Evolutionary conservation across 2,113 vertebrate genomes (phyloP).

Genomic region (Hippopotamus amphibius): DNA sequence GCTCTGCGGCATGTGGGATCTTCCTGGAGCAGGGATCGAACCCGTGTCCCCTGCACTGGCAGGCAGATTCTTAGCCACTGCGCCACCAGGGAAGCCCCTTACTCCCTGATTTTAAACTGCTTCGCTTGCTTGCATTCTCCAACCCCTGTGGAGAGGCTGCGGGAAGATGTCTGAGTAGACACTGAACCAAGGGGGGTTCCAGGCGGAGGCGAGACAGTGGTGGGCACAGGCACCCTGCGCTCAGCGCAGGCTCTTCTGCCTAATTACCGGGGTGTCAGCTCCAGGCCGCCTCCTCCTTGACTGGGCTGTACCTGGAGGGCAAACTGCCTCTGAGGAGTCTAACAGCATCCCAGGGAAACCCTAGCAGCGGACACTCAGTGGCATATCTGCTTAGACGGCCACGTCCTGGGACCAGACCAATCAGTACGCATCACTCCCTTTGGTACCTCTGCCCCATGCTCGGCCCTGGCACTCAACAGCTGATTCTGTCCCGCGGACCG

Average conservation of each 20-base stretch:
- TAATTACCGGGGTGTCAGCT: no score
- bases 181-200: not conserved
- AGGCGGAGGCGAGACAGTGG: not conserved
- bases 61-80: no score
- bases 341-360: not conserved
- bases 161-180: not conserved
- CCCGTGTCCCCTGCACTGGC: no score
- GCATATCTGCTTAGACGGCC: not conserved
- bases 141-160: not conserved
- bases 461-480: not conserved
- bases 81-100: no score
- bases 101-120: no score
- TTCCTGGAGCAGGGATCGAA: no score
- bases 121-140: no score
- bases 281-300: not conserved
- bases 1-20: no score
- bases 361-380: not conserved
- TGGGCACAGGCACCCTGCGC: not conserved
- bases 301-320: not conserved
- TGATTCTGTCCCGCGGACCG: not conserved
- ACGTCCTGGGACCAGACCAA: not conserved
- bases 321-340: not conserved
- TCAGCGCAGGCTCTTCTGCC: not conserved
- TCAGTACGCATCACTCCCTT: not conserved
- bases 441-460: not conserved